Evolutionary conservation across 2,113 vertebrate genomes (phyloP), one percentile per base, ranked within the genome.

Genomic region (Tyrannus savana): DNA sequence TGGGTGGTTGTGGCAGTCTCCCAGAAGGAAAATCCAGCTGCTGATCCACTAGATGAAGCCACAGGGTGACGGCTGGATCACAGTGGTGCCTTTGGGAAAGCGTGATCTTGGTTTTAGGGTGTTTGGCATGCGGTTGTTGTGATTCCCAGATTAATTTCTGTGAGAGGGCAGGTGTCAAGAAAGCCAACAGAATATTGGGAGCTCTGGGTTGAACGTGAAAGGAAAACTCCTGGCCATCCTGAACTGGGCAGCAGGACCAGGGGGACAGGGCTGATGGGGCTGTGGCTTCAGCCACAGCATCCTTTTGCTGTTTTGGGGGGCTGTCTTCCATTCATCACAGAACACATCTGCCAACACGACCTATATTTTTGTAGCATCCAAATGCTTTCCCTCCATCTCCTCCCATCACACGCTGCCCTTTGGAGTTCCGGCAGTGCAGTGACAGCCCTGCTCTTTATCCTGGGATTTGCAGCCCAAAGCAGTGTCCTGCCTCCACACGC

Each of bases 321-420:
- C 28, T 44, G 41, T 44, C 41, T 33, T 85, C 30, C 23, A 3
- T 33, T 69, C 1, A 1, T 46, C 47, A 27, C 9, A 39, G 19
- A 1, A 1, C 14, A 6, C 12, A 18, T 63, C 42, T 53, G 27
- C 27, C 50, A 52, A 28, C 50, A 52, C 63, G 66, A 68, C 53
- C 23, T 31, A 7, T 7, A 3, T 68, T 52, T 78, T 24, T 47
- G 9, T 74, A 9, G 23, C 13, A 3, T 63, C 72, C 28, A 7
- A n/a, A n/a, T 1, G 1, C 46, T 44, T 66, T 46, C 13, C 24
- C 14, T 81, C 35, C 8, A 17, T 41, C 19, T 25, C 27, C 21
- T 35, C 22, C 22, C 15, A 8, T 19, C 1, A 1, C 1, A 0
- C 3, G 0, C 16, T 68, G 35, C 41, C 37, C 22, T 35, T 56